Base-by-base conservation (phyloP, 2,797 vertebrate species). In the Microchirus variegatus region DNA sequence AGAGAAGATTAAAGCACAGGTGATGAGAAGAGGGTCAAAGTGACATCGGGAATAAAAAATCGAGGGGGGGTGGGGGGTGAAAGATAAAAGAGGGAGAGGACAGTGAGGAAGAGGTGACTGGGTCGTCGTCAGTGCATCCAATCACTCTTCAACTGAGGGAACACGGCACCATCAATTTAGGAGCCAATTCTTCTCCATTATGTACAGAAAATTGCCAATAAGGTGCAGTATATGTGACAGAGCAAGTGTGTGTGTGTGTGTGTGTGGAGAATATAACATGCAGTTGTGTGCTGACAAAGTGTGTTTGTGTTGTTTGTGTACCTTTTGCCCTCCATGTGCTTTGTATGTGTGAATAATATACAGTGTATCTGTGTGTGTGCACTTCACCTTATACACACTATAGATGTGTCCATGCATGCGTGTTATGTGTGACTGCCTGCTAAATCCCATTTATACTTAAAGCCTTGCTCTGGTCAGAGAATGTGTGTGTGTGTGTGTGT, bases 201-300 rank as follows among this genome's bases (percentile, higher is more conserved):
- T 77, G 80, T 75, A 37, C 53, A 78, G 81, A 84, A 31, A 79
- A 89, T 87, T 87, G 75, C 70, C 84, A 84, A 85, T 83, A 80
- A 72, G 40, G 64, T 82, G 54, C 63, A 78, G 63, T 61, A 37
- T 61, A 37, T 59, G 54, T 64, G 74, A 59, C 62, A 31, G 56
- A 58, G 53, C 35, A 52, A 55, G 43, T 50, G 59, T 64, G 45
- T 70, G 50, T 61, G 38, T 74, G 67, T 2, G 43, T 50, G n/a
- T 26, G 26, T 26, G 64, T n/a, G n/a, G n/a, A n/a, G 31, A 51
- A 67, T 61, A 69, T 54, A 38, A 12, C 48, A 46, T 63, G 42
- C 7, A 51, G 47, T 35, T 63, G 35, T 59, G 46, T 68, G 16
- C n/a, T 22, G 26, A 35, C 37, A 47, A 26, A 50, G 59, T 64